Base-by-base conservation (phyloP, 2,113 vertebrate genomes). In the Numenius arquata region DNA sequence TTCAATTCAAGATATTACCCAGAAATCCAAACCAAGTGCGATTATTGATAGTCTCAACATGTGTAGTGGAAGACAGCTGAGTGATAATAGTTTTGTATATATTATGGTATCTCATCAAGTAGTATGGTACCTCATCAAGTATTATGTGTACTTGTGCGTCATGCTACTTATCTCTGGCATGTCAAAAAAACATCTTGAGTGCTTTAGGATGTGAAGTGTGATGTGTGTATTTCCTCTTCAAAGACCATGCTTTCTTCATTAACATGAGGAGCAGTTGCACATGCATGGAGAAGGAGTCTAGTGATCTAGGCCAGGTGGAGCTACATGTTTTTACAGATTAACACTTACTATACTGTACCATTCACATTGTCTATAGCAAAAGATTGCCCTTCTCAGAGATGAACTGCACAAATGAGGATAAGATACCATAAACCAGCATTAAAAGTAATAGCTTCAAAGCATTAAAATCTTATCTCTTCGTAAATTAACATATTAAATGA, bases 21-120 rank as follows among this genome's bases (percentile, higher is more conserved):
- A 85, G 66, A 96, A 95, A 94, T 85, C 32, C 67, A 90, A 55
- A 90, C 25, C 59, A 90, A 93, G 21, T 88, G 41, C 73, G 56
- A 91, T 85, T 91, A 96, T 76, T 86, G 67, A 95, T 71, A 86
- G 55, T 53, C 74, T 93, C 91, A 91, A 38, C 47, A 78, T 80
- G 38, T 62, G 43, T 34, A 91, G 63, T 58, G 63, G 75, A 91
- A 80, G 50, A 86, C 50, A 90, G 30, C 32, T 62, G 63, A 93
- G 71, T 79, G 78, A 86, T 89, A 93, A 94, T 78, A 72, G 73
- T 59, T 91, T 82, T 85, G 59, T 85, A 50, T 74, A 50, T 47
- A 68, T 85, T 88, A 50, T 30, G 48, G 30, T 65, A 78, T 93
- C 87, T 92, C 86, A 92, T 68, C 76, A 84, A 87, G 65, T 75